Evolutionary conservation across 2,888 invertebrate species (phyloP).

Genomic region (Orthonevra nobilis): DNA sequence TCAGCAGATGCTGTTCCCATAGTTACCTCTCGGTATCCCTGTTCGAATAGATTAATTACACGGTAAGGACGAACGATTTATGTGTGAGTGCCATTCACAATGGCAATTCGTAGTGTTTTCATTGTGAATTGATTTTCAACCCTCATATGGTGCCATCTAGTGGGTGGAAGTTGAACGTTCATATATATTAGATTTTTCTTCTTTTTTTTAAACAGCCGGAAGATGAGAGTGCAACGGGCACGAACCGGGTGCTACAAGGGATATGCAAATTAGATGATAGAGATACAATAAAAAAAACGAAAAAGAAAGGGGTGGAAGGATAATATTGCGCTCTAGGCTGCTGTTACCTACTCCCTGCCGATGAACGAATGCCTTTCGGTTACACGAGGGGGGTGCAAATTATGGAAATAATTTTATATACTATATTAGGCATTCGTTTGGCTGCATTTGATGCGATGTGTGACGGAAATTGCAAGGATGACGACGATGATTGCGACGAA

Average conservation of each 20-base stretch:
- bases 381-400: slow-evolving; percentile 47
- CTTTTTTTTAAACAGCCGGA: background rate
- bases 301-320: slow-evolving; percentile 48
- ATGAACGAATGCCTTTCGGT: background rate
- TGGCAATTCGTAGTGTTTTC: background rate
- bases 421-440: slow-evolving; percentile 51
- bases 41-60: slow-evolving; percentile 66
- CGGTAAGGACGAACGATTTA: slow-evolving; percentile 12
- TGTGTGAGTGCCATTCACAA: slow-evolving; percentile 26
- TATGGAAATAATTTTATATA: slow-evolving; percentile 61
- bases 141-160: slow-evolving; percentile 52
- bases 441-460: slow-evolving; percentile 61
- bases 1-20: slow-evolving; percentile 64
- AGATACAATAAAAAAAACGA: no score
- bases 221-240: slow-evolving; percentile 35
- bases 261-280: slow-evolving; percentile 67
- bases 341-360: background rate
- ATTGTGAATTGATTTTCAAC: slow-evolving; percentile 45
- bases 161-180: slow-evolving; percentile 7
- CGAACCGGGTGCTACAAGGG: slow-evolving; percentile 55
- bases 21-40: slow-evolving; percentile 57
- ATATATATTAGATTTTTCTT: background rate
- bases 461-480: slow-evolving; percentile 52
- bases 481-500: slow-evolving; percentile 45
- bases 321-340: slow-evolving; percentile 17